These are phyloP conservation scores for Sturnira hondurensis DNA, from an alignment of 2,113 vertebrate genomes.

Conservation along the genomic window DNA sequence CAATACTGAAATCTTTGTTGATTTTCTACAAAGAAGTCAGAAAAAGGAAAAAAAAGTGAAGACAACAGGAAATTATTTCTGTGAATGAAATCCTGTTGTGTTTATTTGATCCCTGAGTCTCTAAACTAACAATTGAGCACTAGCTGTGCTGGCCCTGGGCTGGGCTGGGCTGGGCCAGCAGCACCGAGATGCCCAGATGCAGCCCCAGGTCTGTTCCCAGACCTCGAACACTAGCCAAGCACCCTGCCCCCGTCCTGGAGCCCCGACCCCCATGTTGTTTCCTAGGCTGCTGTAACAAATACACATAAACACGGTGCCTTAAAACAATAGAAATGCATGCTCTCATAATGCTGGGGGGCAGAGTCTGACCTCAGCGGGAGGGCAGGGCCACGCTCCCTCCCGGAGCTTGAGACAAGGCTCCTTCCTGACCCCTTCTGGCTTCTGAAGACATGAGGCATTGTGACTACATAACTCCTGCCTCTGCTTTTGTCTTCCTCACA, in stretches of 20 bases:
- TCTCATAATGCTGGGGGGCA: neutral
- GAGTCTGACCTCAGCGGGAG: neutral
- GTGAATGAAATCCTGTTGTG: neutral
- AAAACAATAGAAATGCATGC: neutral
- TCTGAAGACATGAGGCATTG: neutral
- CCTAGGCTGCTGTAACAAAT: neutral
- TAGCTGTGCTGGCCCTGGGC: rapidly evolving
- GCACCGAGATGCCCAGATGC: neutral
- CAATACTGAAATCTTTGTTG: neutral
- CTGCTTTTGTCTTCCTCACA: neutral
- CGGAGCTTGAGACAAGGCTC: neutral
- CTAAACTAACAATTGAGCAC: neutral
- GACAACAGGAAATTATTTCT: neutral
- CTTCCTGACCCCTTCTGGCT: too few relatives aligned
- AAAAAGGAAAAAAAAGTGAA: neutral
- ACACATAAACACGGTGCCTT: neutral
- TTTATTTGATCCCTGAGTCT: neutral
- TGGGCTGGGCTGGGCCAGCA: rapidly evolving
- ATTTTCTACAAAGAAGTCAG: neutral
- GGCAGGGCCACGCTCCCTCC: neutral
- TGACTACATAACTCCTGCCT: neutral
- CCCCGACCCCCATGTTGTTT: neutral
- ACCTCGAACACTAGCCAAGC: neutral
- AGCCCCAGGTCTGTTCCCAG: neutral
- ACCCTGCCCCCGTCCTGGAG: neutral